These are phyloP conservation scores for Eolophus roseicapilla DNA, from an alignment of 2,113 vertebrate genomes.

Conservation along the genomic window DNA sequence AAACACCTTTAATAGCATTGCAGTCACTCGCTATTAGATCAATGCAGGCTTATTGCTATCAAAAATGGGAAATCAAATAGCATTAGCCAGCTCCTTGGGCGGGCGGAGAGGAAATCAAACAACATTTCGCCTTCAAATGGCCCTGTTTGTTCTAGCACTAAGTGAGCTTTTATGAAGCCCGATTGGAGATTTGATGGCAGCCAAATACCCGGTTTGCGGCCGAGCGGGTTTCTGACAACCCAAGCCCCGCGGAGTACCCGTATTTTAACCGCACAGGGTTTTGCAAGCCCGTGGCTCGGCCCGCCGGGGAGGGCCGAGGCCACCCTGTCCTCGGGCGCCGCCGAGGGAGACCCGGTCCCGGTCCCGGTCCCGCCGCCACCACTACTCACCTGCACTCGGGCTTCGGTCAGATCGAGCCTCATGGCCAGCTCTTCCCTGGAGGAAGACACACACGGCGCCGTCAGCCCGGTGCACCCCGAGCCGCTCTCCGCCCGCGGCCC, in stretches of 20 bases:
- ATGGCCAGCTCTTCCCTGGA: conserved; percentile 95
- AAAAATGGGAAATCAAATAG: conserved; percentile 99
- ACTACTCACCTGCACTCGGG: conserved; percentile 93
- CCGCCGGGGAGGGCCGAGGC: neutral
- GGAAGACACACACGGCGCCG: conserved; percentile 70
- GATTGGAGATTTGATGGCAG: conserved; percentile 88
- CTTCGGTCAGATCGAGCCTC: conserved; percentile 97
- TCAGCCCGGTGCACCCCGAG: neutral
- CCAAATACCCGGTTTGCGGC: conserved; percentile 85
- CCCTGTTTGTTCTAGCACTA: conserved; percentile 93
- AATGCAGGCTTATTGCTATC: conserved; percentile 97
- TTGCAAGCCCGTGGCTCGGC: neutral
- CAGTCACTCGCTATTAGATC: conserved; percentile 95
- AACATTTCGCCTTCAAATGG: conserved; percentile 86
- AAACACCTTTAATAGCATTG: conserved; percentile 98
- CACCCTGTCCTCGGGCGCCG: neutral
- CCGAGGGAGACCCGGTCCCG: neutral
- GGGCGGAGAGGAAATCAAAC: conserved; percentile 90
- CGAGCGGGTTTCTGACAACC: conserved; percentile 73
- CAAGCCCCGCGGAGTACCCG: conserved; percentile 51
- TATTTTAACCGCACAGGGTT: conserved; percentile 48
- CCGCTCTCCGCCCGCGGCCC: neutral
- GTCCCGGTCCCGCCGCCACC: neutral
- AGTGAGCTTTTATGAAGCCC: conserved; percentile 96
- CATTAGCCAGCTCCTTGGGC: conserved; percentile 86